These are phyloP conservation scores for Lycophotia porphyrea DNA, from an alignment of 2,888 invertebrate species.

Conservation along the genomic window DNA sequence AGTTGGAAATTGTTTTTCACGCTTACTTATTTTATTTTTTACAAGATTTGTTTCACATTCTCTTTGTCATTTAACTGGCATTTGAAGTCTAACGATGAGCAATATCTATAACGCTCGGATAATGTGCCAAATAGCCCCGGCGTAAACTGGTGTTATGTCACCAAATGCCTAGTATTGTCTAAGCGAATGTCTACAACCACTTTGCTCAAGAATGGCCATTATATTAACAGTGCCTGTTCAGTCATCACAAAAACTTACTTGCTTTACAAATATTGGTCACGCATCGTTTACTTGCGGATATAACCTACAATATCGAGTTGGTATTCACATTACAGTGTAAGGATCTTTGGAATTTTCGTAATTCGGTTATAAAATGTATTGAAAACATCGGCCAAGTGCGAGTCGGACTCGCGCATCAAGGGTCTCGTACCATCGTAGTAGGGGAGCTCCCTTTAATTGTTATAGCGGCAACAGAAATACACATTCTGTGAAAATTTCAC, in stretches of 20 bases:
- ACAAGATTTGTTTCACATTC: too few relatives aligned
- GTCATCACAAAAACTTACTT: conserved; percentile 13
- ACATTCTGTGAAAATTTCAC: too few relatives aligned
- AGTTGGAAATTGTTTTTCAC: too few relatives aligned
- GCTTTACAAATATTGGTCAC: conserved; percentile 30
- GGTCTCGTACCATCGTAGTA: too few relatives aligned
- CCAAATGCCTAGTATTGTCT: neutral
- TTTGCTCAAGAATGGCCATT: conserved; percentile 11
- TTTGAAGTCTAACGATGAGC: neutral
- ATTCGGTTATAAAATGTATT: too few relatives aligned
- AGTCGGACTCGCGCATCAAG: too few relatives aligned
- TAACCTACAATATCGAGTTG: conserved; percentile 2
- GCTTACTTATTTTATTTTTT: too few relatives aligned
- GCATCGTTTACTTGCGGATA: conserved; percentile 43
- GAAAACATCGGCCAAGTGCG: too few relatives aligned
- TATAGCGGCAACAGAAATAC: too few relatives aligned
- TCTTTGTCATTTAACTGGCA: too few relatives aligned
- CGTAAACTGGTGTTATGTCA: neutral
- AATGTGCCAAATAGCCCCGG: neutral
- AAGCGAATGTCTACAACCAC: neutral
- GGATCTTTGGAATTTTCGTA: neutral
- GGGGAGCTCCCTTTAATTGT: too few relatives aligned
- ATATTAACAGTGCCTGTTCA: neutral
- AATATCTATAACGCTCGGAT: neutral
- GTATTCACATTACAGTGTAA: neutral